Conservation (phyloP, 2,888 invertebrate genomes). For the Cremastinae sp. region DNA sequence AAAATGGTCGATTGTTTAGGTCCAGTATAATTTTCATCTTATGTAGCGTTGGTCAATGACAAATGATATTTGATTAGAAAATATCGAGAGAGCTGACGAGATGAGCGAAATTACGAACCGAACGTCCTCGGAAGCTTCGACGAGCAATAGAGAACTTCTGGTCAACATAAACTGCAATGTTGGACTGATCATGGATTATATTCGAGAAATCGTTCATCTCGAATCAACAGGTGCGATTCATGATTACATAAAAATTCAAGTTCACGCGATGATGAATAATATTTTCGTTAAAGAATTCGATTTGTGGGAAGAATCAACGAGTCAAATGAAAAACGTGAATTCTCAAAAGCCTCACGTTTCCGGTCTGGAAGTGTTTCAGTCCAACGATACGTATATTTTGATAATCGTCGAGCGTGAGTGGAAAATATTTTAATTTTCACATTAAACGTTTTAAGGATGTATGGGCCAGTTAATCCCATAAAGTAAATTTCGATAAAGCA, state of each 20-base stretch:
- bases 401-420: constrained; percentile 72
- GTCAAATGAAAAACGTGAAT: constrained; percentile 67
- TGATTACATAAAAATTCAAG: neutral
- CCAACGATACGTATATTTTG: constrained; percentile 69
- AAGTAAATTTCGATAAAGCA: too few species aligned
- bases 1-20: too few species aligned
- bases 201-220: constrained; percentile 68
- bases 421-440: neutral
- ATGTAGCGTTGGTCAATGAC: too few species aligned
- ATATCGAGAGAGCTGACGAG: constrained; percentile 20
- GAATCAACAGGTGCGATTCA: constrained; percentile 58
- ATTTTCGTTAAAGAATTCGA: constrained; percentile 69
- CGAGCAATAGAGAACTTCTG: constrained; percentile 70
- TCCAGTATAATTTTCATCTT: too few species aligned
- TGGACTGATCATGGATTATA: constrained; percentile 77
- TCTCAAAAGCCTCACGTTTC: constrained; percentile 63
- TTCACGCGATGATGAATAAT: neutral
- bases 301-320: constrained; percentile 72
- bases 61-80: constrained; percentile 50
- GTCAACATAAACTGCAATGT: constrained; percentile 79
- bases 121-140: constrained; percentile 29
- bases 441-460: too few species aligned
- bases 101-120: constrained; percentile 18
- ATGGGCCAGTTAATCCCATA: too few species aligned
- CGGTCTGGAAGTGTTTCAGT: constrained; percentile 70